Base-by-base conservation (phyloP, 2,113 vertebrate genomes). In the Onychostoma macrolepis region DNA sequence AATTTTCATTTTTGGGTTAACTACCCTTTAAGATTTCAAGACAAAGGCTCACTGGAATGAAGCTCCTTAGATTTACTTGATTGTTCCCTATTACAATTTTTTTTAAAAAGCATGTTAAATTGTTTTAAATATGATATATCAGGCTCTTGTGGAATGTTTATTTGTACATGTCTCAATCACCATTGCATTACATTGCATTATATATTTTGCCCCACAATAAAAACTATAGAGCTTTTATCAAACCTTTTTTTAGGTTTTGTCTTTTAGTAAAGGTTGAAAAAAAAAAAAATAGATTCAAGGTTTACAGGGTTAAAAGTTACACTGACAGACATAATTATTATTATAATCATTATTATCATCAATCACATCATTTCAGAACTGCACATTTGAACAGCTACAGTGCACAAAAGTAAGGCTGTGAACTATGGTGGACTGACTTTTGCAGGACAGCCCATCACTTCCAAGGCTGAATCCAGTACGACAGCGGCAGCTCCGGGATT, bases 401-500 rank as follows among this genome's bases (percentile, higher is more conserved):
- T 8, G 75, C 15, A 36, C 13, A 38, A 65, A 56, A 24, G 13
- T 33, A 21, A 28, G 28, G 38, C 11, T 28, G 75, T 26, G 5
- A 0, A 63, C 63, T 87, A 12, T 53, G 76, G 2, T 84, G 21
- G 10, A 98, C 98, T 90, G 94, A 99, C 98, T 97, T 98, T 99
- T 99, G 95, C 98, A 99, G 89, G 97, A 96, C 92, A 93, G 96
- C 91, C 97, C 96, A 63, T 99, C 97, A 1, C 87, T 96, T 41
- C 95, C 97, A 91, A 99, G 91, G 91, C 95, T 95, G 93, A 97
- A 99, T 87, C 97, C 97, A 1, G 94, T 96, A 79, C 95, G 97
- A 93, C 98, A 99, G 90, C 97, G 98, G 93, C 98, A 99, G 63
- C 95, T 96, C 92, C 96, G 93, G 84, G 96, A 95, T 93, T 99